Evolutionary conservation across 2,797 vertebrate genomes (phyloP).

Genomic region (Amblyraja radiata): DNA sequence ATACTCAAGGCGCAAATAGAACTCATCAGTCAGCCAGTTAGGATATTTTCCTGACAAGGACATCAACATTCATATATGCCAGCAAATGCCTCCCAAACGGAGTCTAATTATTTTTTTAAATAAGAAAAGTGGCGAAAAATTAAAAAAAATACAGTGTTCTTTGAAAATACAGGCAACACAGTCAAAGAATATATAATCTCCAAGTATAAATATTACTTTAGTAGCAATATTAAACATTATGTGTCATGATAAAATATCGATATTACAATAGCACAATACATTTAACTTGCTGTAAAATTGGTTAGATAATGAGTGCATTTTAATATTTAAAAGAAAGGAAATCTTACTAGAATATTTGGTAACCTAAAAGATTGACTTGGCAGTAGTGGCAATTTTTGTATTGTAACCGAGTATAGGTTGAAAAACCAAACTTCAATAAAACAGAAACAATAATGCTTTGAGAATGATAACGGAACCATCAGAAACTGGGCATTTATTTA

Average conservation of each 20-base stretch:
- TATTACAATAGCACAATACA: not conserved
- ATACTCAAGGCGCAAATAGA: too few species aligned
- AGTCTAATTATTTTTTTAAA: not conserved
- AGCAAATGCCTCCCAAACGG: not conserved
- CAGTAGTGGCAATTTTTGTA: not conserved
- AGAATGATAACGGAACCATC: not conserved
- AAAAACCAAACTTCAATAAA: not conserved
- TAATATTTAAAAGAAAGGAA: not conserved
- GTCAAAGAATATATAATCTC: too few species aligned
- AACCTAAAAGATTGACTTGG: not conserved
- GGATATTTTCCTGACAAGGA: not conserved
- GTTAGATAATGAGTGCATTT: not conserved
- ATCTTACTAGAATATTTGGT: not conserved
- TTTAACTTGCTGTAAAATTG: not conserved
- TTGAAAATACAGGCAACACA: not conserved
- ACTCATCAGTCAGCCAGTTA: not conserved
- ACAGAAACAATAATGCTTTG: not conserved
- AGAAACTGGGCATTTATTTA: not conserved
- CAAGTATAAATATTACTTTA: not conserved
- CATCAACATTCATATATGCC: not conserved
- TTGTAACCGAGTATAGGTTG: not conserved
- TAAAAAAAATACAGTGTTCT: not conserved
- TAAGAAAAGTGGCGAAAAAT: not conserved
- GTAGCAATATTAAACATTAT: not conserved
- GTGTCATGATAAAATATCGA: not conserved